Conservation (phyloP, 2,888 invertebrate genomes). For the Hypena proboscidalis region DNA sequence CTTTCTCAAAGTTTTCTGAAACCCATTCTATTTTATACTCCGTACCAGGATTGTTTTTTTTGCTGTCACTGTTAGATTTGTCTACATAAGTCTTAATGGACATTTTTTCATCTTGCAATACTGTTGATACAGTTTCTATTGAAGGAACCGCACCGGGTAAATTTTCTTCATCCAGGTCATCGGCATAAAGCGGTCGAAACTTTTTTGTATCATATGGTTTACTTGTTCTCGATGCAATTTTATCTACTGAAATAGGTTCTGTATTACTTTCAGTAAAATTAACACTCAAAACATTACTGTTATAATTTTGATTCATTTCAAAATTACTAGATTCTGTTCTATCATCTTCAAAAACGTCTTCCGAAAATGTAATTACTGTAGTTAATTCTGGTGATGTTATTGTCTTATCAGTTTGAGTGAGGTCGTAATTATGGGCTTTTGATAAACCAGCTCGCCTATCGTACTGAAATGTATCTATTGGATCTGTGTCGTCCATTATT, state of each 20-base stretch:
- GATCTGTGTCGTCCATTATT: constrained; percentile 27
- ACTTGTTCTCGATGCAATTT: too few relatives aligned
- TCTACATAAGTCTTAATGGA: constrained; percentile 8
- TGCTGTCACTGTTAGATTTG: constrained; percentile 10
- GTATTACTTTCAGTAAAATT: too few relatives aligned
- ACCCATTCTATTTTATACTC: constrained; percentile 54
- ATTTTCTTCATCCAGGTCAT: constrained; percentile 42
- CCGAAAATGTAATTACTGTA: too few relatives aligned
- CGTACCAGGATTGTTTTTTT: constrained; percentile 21
- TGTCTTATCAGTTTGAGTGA: too few relatives aligned
- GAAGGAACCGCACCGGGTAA: constrained; percentile 2
- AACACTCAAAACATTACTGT: too few relatives aligned
- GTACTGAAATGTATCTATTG: constrained; percentile 35
- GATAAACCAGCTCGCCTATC: constrained; percentile 21
- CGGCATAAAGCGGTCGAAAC: constrained; percentile 38
- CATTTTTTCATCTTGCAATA: neutral
- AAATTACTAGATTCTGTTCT: too few relatives aligned
- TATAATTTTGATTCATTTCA: too few relatives aligned
- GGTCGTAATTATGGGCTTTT: neutral
- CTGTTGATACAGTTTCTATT: constrained; percentile 6
- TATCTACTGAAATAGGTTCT: too few relatives aligned
- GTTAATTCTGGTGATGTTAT: too few relatives aligned
- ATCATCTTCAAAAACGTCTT: too few relatives aligned
- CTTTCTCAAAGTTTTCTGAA: constrained; percentile 52
- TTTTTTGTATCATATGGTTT: too few relatives aligned